Conservation (phyloP, 1,140 invertebrate genomes). For the Drosophila malerkotliana region DNA sequence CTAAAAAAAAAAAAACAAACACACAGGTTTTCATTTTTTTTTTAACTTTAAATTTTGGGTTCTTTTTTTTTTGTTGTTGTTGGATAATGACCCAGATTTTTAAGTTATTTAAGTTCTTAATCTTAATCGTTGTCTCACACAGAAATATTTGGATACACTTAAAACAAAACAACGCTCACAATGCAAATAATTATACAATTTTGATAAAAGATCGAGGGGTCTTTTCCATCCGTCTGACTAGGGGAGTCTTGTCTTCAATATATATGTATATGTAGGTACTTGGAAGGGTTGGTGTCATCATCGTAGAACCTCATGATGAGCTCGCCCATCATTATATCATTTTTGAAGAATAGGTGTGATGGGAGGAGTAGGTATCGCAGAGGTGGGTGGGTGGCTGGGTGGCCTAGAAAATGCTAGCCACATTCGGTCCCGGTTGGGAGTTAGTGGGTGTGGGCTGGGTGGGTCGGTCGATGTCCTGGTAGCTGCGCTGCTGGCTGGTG, state of each 20-base stretch:
- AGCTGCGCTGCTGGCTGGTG: conserved; percentile 77
- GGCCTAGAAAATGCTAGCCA: conserved; percentile 78
- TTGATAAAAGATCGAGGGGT: neutral
- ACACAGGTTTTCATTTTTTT: conserved; percentile 13
- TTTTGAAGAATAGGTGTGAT: neutral
- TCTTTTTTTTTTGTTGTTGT: neutral
- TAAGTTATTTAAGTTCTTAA: neutral
- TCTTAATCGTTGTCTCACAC: neutral
- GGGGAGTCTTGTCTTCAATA: conserved; percentile 24
- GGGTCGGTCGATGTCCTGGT: conserved; percentile 82
- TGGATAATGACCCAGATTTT: too few relatives aligned
- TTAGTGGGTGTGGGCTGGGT: conserved; percentile 78
- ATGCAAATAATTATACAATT: neutral
- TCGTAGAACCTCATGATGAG: neutral
- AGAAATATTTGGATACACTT: neutral
- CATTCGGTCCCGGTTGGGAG: conserved; percentile 75
- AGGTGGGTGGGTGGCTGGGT: neutral
- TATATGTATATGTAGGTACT: conserved; percentile 40
- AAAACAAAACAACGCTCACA: neutral
- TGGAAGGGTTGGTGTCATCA: conserved; percentile 53
- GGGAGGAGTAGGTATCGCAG: neutral
- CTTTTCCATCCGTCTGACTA: conserved; percentile 22
- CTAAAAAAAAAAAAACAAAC: conserved; percentile 1
- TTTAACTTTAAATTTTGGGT: neutral
- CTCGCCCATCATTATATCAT: too few relatives aligned